Percentiles rank a stretch among this genome's conserved stretches.
phyloP scores from a whole-genome alignment of 2,888 invertebrate species.

The Epistrophe grossulariae region DNA sequence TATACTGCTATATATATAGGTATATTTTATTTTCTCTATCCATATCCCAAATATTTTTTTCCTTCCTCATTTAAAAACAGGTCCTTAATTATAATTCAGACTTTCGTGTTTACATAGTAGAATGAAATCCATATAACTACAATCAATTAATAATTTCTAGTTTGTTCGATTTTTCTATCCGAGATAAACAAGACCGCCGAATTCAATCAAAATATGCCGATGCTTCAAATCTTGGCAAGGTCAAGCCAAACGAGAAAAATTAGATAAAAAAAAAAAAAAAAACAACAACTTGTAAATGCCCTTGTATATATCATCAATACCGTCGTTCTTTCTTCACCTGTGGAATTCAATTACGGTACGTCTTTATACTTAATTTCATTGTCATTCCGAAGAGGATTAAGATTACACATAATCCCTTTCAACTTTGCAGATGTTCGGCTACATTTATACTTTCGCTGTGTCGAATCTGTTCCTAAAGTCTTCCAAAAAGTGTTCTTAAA shows the following conservation, averaged over 20 bases:
- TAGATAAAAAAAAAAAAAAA: not conserved
- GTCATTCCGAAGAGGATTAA: constrained; percentile 68
- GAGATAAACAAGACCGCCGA: no score
- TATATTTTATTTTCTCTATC: no score
- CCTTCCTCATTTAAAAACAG: no score
- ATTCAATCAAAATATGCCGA: no score
- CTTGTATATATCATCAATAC: not conserved
- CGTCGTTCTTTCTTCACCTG: constrained; percentile 59
- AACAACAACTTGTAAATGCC: not conserved
- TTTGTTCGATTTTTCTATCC: no score
- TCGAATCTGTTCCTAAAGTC: constrained; percentile 60
- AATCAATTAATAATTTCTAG: no score
- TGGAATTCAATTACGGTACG: constrained; percentile 64
- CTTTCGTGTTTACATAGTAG: no score
- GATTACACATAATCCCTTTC: constrained; percentile 72
- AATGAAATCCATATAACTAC: no score
- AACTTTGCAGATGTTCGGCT: constrained; percentile 69
- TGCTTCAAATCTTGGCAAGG: no score
- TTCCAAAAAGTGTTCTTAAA: constrained; percentile 44
- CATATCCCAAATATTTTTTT: no score
- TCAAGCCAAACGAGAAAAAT: not conserved
- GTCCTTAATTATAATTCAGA: no score
- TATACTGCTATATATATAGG: no score
- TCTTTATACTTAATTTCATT: constrained; percentile 64
- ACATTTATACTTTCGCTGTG: constrained; percentile 12